Conservation (phyloP, 1,140 invertebrate species). For the Drosophila melanogaster region DNA sequence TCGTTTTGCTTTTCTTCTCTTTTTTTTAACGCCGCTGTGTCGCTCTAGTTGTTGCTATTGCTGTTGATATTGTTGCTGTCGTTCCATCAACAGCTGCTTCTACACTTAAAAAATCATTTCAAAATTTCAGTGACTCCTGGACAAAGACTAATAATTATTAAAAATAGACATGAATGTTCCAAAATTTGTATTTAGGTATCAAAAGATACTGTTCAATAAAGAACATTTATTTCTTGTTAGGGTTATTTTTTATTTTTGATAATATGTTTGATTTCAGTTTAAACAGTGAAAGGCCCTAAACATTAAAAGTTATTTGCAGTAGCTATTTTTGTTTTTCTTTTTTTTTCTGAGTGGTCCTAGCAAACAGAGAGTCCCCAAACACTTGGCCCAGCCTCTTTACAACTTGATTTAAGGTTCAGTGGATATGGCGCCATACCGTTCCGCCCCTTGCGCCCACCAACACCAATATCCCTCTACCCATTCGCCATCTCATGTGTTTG, state of each 20-base stretch:
- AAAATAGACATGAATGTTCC: too few species aligned
- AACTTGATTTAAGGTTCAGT: conserved; percentile 81
- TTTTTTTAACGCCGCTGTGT: conserved; percentile 42
- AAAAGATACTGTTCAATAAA: too few species aligned
- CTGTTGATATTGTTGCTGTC: conserved; percentile 62
- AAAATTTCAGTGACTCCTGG: not conserved
- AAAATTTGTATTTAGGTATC: too few species aligned
- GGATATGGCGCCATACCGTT: conserved; percentile 64
- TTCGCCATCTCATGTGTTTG: conserved; percentile 29
- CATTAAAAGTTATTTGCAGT: not conserved
- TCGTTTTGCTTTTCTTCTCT: conserved; percentile 7
- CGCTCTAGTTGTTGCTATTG: conserved; percentile 44
- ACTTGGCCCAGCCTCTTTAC: conserved; percentile 70
- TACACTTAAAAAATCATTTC: conserved; percentile 3
- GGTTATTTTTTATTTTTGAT: too few species aligned
- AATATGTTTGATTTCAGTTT: too few species aligned
- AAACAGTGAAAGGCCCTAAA: not conserved
- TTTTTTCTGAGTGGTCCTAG: conserved; percentile 4
- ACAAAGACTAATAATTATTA: too few species aligned
- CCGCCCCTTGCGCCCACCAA: conserved; percentile 8
- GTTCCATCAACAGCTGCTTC: conserved; percentile 76
- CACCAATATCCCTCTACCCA: not conserved
- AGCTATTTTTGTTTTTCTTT: not conserved
- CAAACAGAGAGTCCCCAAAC: conserved; percentile 39
- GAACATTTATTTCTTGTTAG: too few species aligned